Base-by-base conservation (phyloP, 2,888 invertebrate genomes). In the Lithophane semibrunnea region DNA sequence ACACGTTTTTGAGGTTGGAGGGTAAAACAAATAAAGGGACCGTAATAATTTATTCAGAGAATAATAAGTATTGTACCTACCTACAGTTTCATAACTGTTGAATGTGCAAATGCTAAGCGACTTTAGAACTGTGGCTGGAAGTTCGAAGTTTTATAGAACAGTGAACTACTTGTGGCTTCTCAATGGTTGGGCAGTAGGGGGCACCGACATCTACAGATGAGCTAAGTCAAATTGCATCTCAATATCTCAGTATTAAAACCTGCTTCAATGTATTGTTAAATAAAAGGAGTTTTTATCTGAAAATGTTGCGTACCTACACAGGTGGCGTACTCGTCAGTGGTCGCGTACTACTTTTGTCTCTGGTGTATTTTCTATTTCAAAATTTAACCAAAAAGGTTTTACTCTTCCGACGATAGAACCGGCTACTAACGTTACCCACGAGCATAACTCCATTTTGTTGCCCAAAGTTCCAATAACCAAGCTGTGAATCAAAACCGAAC, bases 41-140 rank as follows among this genome's bases (percentile, higher is more conserved):
- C 18, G 47, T 16, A 24, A 42, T 8, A 70, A 24, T 56, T 61
- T 13, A 18, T 60, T 56, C 12, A 56, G 3, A 56, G n/a, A 73
- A 56, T 29, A 9, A 18, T 74, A 44, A 44, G 29, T 37, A 37
- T 37, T 67, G 29, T 29, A 29, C 29, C 29, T n/a, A n/a, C n/a
- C 8, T 24, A 52, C 52, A 37, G 24, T 68, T 78, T 58, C 13
- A 18, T 42, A 76, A 78, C 56, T 56, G 24, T 66, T 65, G 77
- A 54, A 66, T 66, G 47, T 66, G 54, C 2, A 75, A 75, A 75
- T 77, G 65, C 65, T 21, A 58, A 37, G 47, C 13, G 67, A 58
- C 42, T 78, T 68, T 56, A 58, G 42, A 78, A 52, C 68, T 52
- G 47, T 77, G 68, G 16, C 77, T 56, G 24, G 42, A n/a, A 79